Conservation (phyloP, 2,797 vertebrate genomes). For the Falco concolor region DNA sequence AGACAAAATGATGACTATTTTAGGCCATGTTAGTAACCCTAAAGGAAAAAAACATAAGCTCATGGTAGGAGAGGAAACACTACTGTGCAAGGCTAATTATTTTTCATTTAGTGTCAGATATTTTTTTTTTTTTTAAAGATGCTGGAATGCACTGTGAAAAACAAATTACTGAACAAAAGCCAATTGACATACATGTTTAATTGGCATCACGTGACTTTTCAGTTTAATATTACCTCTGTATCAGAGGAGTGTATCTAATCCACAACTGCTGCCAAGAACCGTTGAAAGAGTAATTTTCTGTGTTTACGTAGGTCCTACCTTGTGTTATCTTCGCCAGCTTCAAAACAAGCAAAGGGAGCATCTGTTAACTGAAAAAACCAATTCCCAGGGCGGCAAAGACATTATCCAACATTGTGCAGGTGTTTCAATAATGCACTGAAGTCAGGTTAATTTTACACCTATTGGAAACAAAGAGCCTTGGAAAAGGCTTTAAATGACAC, state of each 20-base stretch:
- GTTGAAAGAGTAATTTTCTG: conserved; percentile 51
- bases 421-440: conserved; percentile 21
- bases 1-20: neutral
- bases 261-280: conserved; percentile 33
- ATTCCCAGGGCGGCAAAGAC: conserved; percentile 21
- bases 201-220: conserved; percentile 31
- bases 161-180: conserved; percentile 19
- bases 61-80: neutral
- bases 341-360: conserved; percentile 49
- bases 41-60: neutral
- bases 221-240: conserved; percentile 50
- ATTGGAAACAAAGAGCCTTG: neutral
- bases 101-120: neutral
- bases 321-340: conserved; percentile 27
- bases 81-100: neutral
- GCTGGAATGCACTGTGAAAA: neutral
- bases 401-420: conserved; percentile 12
- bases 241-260: conserved; percentile 9
- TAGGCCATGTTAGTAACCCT: neutral
- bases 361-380: conserved; percentile 9
- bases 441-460: conserved; percentile 26
- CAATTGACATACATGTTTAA: conserved; percentile 9
- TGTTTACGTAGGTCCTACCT: conserved; percentile 44
- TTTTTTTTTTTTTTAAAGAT: neutral
- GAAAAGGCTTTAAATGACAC: neutral